Conservation (phyloP, 2,888 invertebrate species). For the Troides helena region DNA sequence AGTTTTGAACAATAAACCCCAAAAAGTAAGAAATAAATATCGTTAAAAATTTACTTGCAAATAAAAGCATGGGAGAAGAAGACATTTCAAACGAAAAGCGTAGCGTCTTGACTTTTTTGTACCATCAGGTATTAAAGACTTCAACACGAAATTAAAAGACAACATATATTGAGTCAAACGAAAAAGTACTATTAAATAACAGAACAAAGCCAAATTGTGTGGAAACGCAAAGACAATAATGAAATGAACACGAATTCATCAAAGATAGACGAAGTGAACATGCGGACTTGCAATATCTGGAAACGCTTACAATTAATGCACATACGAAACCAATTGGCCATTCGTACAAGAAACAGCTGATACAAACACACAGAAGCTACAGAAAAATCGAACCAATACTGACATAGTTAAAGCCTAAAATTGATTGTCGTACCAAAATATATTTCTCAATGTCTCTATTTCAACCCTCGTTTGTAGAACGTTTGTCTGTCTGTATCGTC, state of each 20-base stretch:
- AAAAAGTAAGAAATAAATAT: too few species aligned
- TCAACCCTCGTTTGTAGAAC: constrained; percentile 65
- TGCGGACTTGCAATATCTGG: constrained; percentile 47
- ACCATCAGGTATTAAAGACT: background rate
- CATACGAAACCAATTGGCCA: constrained; percentile 53
- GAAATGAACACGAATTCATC: constrained; percentile 11
- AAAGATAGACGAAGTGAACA: constrained; percentile 37
- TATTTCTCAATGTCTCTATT: constrained; percentile 45
- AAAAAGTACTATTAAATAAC: background rate
- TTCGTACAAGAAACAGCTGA: constrained; percentile 42
- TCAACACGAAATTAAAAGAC: background rate
- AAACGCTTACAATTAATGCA: constrained; percentile 60
- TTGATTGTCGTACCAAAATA: constrained; percentile 39
- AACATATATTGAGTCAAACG: background rate
- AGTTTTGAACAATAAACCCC: too few species aligned
- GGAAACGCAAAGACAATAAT: constrained; percentile 2
- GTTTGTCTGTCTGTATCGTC: constrained; percentile 55
- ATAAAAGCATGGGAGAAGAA: background rate
- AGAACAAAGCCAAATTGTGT: background rate
- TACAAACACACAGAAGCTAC: constrained; percentile 31
- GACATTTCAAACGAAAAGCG: background rate
- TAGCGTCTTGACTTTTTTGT: background rate
- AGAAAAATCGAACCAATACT: constrained; percentile 47
- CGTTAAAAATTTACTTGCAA: background rate
- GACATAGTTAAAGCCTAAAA: constrained; percentile 41